A percentile compares a stretch with the other conserved stretches of the same genome.
phyloP scores from a whole-genome alignment of 2,888 invertebrate species.

The Lepidocyrtoides sp. region DNA sequence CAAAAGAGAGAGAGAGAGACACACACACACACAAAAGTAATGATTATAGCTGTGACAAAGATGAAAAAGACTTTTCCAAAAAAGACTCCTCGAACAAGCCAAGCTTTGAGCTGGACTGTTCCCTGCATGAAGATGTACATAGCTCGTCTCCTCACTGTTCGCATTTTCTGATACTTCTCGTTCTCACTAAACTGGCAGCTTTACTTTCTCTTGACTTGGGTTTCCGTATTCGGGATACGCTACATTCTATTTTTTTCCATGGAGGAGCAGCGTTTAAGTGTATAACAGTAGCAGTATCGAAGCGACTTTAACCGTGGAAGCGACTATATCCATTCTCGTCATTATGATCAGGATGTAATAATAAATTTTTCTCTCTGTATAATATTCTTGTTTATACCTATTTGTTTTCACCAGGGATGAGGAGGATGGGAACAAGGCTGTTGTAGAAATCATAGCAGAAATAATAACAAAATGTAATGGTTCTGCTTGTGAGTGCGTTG shows the following conservation, averaged over 20 bases:
- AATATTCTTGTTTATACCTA: not conserved
- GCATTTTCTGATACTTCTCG: not conserved
- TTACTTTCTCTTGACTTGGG: not conserved
- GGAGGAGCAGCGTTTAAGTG: not conserved
- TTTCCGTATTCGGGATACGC: not conserved
- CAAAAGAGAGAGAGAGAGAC: not conserved
- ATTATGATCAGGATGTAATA: not conserved
- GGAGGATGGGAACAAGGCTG: not conserved
- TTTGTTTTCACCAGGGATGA: not conserved
- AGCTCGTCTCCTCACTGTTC: not conserved
- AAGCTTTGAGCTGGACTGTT: not conserved
- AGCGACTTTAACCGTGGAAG: not conserved
- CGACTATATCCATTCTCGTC: not conserved
- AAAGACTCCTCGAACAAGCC: not conserved
- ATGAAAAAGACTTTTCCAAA: not conserved
- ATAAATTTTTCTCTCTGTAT: not conserved
- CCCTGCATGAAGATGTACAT: conserved; percentile 20
- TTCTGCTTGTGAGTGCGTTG: too few relatives aligned
- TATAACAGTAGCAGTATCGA: not conserved
- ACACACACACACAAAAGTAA: not conserved
- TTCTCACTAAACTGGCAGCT: not conserved
- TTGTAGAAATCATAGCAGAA: too few relatives aligned
- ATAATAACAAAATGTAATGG: too few relatives aligned
- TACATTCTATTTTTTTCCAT: too few relatives aligned
- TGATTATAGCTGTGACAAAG: not conserved